Evolutionary conservation across 2,797 vertebrate genomes (phyloP), one percentile per base, ranked within the genome.

Genomic region (Heliangelus exortis): DNA sequence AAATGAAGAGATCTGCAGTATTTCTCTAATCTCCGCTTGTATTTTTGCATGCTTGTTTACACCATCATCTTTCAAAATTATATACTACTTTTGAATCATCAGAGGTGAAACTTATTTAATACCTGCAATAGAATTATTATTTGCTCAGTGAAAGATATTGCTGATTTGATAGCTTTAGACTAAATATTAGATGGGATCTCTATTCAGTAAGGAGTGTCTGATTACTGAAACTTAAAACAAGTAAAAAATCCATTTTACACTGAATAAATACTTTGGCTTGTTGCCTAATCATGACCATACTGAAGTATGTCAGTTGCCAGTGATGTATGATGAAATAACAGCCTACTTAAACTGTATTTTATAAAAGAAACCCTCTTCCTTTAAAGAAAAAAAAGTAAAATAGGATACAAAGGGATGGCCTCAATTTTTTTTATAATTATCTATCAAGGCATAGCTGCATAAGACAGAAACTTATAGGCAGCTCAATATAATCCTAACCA

Each of bases 171-270:
- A 50, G 36, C 39, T 87, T 87, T 62, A 15, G 50, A 51, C 25
- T 74, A 63, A 92, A 51, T 13, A 80, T 12, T 48, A 85, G 54
- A 43, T 41, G 81, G 65, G 31, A 10, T 79, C 29, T 76, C 8
- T 50, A 15, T 84, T 76, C 57, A 57, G 29, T 31, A 78, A 68
- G 36, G n/a, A 0, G 0, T 0, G 1, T 67, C 51, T 3, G 6
- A 33, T 67, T 57, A 29, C 25, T 8, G 31, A 75, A 33, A 43
- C n/a, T 57, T 76, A 6, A 72, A 89, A 41, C 36, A 73, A 73
- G 15, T 48, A 6, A 29, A 61, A 89, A 87, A 20, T 55, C 14
- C 18, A 41, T 18, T 39, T 90, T 72, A 17, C 11, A 34, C 16
- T 54, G 36, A 76, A 63, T 54, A 78, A 81, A 53, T 84, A 39